Evolutionary conservation across 1,140 invertebrate genomes (phyloP), one percentile per base, ranked within the genome.

Genomic region (Atta texana): DNA sequence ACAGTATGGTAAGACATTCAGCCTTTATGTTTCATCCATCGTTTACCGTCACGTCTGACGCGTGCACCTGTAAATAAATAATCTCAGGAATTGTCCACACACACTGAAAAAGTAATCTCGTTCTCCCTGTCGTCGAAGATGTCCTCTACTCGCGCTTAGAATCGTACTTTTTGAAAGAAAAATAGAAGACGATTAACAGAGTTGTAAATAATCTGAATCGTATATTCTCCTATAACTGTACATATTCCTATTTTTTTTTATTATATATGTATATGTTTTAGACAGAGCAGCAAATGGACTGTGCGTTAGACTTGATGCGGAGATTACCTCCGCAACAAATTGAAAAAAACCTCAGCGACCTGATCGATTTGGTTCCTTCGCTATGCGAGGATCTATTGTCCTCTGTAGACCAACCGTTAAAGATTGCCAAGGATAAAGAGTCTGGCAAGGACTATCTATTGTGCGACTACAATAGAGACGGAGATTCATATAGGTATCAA

Each of bases 381-480:
- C 96, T 99, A 57, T 99, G 99, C 94, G 99, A 99, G 95, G 99
- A 99, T 95, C 96, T 99, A 81, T 95, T 99, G 7, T 99, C 98
- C 14, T 99, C 99, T 1, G 99, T 99, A 34, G 99, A 99, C 95
- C 99, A 99, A 95, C 99, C 99, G 14, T 95, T 99, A 71, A 99
- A 99, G 96, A 99, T 99, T 91, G 98, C 98, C 78, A 97, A 98
- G 94, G 99, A 99, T 95, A 98, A 98, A 93, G 97, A 97, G 92
- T 97, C 97, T 85, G 99, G 99, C 49, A 99, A 99, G 95, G 99
- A 99, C 95, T 99, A 99, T 95, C 96, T 99, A 75, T 95, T 99
- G 3, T 99, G 99, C 96, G 99, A 99, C 96, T 99, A 99, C 93
- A 99, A 99, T 95, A 97, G 99, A 93, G 99, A 99, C 96, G 99